These are phyloP conservation scores for Lepus oiostolus DNA, from an alignment of 2,797 vertebrate genomes.

Conservation along the genomic window DNA sequence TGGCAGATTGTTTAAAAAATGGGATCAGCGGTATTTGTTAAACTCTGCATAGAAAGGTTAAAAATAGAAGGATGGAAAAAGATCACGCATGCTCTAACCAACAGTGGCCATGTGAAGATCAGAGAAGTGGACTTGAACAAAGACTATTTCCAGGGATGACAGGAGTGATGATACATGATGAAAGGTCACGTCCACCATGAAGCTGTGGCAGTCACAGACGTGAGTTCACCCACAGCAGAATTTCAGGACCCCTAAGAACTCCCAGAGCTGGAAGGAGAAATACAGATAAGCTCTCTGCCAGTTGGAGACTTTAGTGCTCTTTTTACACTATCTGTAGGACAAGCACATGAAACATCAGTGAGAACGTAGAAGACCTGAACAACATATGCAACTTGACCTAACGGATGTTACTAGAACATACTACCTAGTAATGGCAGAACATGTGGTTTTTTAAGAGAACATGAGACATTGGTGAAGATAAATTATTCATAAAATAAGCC, in stretches of 20 bases:
- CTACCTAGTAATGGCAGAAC: background rate
- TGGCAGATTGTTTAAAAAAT: slow-evolving; percentile 18
- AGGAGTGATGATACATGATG: background rate
- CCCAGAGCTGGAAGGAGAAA: slow-evolving; percentile 9
- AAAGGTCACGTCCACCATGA: background rate
- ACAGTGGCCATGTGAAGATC: background rate
- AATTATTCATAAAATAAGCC: slow-evolving; percentile 2
- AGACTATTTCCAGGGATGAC: background rate
- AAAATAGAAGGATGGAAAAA: slow-evolving; percentile 36
- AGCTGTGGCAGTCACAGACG: background rate
- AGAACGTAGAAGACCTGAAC: background rate
- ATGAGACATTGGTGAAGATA: background rate
- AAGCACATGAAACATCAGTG: background rate
- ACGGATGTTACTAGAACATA: background rate
- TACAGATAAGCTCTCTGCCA: background rate
- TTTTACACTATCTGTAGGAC: background rate
- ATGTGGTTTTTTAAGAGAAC: background rate
- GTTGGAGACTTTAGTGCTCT: background rate
- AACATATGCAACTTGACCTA: background rate
- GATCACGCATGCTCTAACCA: background rate
- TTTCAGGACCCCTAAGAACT: background rate
- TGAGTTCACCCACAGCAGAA: background rate
- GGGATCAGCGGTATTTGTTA: background rate
- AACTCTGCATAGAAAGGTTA: background rate
- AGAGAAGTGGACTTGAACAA: slow-evolving; percentile 37